Percentiles rank a stretch among this genome's conserved stretches.
Conservation (phyloP, 2,113 vertebrate genomes). For the Pica pica region DNA sequence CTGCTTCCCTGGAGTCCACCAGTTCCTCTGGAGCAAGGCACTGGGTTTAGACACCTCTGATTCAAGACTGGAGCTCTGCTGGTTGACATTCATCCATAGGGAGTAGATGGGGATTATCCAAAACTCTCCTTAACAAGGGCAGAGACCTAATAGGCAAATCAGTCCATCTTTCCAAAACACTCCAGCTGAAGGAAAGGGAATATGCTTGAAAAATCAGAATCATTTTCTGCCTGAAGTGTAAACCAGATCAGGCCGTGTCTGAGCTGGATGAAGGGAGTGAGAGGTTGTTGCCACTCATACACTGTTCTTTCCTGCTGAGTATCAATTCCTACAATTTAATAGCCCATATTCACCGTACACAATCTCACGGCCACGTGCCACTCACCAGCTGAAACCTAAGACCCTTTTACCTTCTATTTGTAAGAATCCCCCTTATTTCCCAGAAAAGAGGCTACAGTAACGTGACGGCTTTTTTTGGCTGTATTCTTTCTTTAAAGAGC, state of each 20-base stretch:
- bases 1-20: neutral
- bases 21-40: neutral
- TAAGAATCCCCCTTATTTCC: neutral
- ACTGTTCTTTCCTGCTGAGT: neutral
- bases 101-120: neutral
- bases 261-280: neutral
- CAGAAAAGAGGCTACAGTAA: neutral
- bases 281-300: neutral
- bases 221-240: neutral
- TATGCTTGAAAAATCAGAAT: neutral
- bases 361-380: rapidly evolving
- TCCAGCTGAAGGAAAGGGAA: neutral
- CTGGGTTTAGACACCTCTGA: neutral
- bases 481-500: neutral
- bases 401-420: neutral
- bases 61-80: neutral
- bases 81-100: rapidly evolving
- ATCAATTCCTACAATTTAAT: neutral
- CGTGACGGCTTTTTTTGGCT: neutral
- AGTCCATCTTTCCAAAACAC: rapidly evolving
- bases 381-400: neutral
- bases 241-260: neutral
- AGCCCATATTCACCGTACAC: neutral
- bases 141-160: neutral
- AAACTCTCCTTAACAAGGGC: neutral